Percentiles rank a stretch among this genome's conserved stretches.
These are phyloP conservation scores for Mustelus asterias DNA, from an alignment of 2,113 vertebrate genomes.

Conservation along the genomic window DNA sequence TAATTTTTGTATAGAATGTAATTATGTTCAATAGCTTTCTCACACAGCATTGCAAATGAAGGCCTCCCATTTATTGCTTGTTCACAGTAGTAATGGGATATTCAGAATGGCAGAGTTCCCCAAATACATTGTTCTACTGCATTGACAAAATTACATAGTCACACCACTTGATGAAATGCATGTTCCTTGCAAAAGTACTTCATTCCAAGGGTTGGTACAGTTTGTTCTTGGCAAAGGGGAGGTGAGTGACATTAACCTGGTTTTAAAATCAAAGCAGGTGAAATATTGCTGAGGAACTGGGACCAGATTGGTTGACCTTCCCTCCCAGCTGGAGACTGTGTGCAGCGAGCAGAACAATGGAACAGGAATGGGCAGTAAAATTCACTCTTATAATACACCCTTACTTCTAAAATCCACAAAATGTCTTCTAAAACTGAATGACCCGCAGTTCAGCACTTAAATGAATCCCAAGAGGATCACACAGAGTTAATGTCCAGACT, in stretches of 20 bases:
- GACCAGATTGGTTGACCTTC: background rate
- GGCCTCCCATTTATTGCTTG: background rate
- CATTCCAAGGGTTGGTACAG: background rate
- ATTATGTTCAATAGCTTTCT: background rate
- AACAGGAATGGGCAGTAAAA: background rate
- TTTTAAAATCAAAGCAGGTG: background rate
- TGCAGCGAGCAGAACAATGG: background rate
- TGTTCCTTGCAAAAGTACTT: background rate
- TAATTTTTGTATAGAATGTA: background rate
- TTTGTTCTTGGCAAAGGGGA: slow-evolving; percentile 10
- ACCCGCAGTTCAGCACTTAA: background rate
- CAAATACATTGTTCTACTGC: background rate
- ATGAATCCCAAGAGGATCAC: background rate
- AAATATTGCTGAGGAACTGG: background rate
- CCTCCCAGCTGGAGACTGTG: background rate
- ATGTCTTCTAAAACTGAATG: background rate
- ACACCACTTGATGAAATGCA: background rate
- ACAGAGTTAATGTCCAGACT: background rate
- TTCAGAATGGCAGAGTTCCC: background rate
- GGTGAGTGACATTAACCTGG: background rate
- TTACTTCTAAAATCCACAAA: background rate
- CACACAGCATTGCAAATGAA: background rate
- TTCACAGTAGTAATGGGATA: background rate
- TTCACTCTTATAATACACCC: background rate
- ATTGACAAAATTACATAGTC: background rate